Evolutionary conservation across 2,888 invertebrate species (phyloP).

Genomic region (Melieria omissa): DNA sequence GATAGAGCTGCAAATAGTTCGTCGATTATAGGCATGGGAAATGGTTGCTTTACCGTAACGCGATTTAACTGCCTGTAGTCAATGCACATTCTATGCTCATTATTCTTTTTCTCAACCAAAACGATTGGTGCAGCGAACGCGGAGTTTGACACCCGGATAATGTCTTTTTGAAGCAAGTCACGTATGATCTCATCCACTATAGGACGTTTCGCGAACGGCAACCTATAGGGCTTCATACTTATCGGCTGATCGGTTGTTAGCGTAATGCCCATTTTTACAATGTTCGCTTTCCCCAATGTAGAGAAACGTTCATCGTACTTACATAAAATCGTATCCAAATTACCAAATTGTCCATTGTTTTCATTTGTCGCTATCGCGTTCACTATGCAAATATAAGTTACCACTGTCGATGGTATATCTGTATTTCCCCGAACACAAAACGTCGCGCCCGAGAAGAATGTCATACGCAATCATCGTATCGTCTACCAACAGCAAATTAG

Average conservation of each 20-base stretch:
- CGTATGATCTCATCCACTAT: constrained; percentile 18
- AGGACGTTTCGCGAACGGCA: constrained; percentile 16
- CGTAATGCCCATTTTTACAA: constrained; percentile 18
- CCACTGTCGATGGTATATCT: background rate
- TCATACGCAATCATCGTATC: constrained; percentile 9
- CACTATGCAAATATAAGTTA: background rate
- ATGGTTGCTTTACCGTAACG: constrained; percentile 24
- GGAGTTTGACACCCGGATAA: constrained; percentile 36
- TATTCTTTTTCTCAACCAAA: constrained; percentile 41
- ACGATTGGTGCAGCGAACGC: constrained; percentile 35
- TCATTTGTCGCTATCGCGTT: background rate
- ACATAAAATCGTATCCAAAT: background rate
- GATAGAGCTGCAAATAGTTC: constrained; percentile 39
- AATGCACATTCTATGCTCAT: constrained; percentile 31
- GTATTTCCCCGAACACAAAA: constrained; percentile 5
- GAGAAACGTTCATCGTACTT: background rate
- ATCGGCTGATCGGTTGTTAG: constrained; percentile 14
- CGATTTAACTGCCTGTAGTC: constrained; percentile 33
- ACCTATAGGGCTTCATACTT: constrained; percentile 18
- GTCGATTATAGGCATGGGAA: constrained; percentile 40
- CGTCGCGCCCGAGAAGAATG: constrained; percentile 11
- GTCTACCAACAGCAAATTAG: constrained; percentile 14
- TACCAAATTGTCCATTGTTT: background rate
- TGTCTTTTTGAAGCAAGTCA: constrained; percentile 16
- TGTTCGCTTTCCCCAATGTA: constrained; percentile 10